Conservation (phyloP, 2,113 vertebrate species). For the Centropus unirufus region DNA sequence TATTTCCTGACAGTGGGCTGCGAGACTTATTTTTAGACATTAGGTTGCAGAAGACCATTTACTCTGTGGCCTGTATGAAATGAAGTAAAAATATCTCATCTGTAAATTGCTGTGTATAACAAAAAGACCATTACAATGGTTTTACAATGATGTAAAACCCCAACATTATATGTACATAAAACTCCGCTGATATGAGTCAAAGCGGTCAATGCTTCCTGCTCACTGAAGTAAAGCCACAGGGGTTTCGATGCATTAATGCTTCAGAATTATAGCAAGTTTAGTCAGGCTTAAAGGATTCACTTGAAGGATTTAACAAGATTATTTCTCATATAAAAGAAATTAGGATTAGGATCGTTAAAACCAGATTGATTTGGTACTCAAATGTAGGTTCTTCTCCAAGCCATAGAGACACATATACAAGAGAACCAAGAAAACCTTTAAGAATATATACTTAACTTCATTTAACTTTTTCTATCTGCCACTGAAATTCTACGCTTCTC, state of each 20-base stretch:
- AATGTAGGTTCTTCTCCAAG: background rate
- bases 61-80: background rate
- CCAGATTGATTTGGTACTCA: background rate
- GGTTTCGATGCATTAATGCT: background rate
- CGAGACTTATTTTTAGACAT: background rate
- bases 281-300: conserved; percentile 23
- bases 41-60: background rate
- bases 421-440: background rate
- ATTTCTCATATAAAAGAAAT: conserved; percentile 28
- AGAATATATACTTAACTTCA: background rate
- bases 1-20: background rate
- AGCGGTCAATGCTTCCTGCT: background rate
- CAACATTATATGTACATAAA: background rate
- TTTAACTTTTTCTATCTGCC: background rate
- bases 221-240: background rate
- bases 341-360: background rate
- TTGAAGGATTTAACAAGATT: conserved; percentile 36
- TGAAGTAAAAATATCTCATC: background rate
- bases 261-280: background rate
- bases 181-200: background rate
- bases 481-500: background rate
- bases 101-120: background rate
- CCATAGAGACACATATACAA: background rate
- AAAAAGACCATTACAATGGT: background rate
- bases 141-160: background rate